Percentiles rank a stretch among this genome's conserved stretches.
Conservation (phyloP, 1,140 invertebrate species). For the Sogatella furcifera region DNA sequence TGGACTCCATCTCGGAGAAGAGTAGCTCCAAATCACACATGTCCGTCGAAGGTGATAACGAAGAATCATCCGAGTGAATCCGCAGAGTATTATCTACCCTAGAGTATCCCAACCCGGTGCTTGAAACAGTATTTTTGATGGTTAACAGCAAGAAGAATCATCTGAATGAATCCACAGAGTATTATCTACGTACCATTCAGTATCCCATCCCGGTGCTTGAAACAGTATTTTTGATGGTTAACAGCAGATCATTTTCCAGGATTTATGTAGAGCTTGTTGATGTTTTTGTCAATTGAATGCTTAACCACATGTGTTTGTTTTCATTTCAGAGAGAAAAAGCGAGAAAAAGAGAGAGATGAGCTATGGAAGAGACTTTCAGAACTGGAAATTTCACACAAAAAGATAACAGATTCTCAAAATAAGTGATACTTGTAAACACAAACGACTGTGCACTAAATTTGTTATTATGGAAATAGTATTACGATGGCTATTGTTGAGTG, state of each 20-base stretch:
- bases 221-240: too few relatives aligned
- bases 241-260: neutral
- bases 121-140: too few relatives aligned
- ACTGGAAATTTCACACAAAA: slow-evolving; percentile 51
- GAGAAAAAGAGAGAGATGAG: slow-evolving; percentile 88
- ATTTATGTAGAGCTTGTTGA: neutral
- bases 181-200: neutral
- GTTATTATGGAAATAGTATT: slow-evolving; percentile 25
- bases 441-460: slow-evolving; percentile 26
- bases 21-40: too few relatives aligned
- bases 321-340: slow-evolving; percentile 77
- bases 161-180: neutral
- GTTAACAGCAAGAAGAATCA: too few relatives aligned
- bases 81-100: neutral
- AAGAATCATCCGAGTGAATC: too few relatives aligned
- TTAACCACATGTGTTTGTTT: slow-evolving; percentile 3
- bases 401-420: slow-evolving; percentile 18
- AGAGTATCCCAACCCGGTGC: too few relatives aligned
- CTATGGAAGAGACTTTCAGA: slow-evolving; percentile 85
- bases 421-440: slow-evolving; percentile 16
- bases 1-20: too few relatives aligned
- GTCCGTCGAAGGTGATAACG: too few relatives aligned
- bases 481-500: slow-evolving; percentile 15
- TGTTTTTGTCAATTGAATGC: neutral
- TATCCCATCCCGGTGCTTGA: too few relatives aligned